Conservation (phyloP, 2,113 vertebrate species). For the Ploceus nigricollis region DNA sequence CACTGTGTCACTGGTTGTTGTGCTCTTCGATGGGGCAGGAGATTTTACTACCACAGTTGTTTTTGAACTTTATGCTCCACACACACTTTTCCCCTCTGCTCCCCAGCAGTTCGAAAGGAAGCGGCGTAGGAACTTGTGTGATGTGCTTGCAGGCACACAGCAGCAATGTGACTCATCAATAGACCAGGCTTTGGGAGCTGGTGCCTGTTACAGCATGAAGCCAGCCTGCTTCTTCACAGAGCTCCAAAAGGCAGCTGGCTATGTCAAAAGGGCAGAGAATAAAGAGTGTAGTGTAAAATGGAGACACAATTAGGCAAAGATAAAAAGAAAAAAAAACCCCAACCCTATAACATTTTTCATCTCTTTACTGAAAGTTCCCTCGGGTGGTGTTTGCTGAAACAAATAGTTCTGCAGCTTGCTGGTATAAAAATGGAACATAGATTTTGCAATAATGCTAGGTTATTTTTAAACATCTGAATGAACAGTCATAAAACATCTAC, state of each 20-base stretch:
- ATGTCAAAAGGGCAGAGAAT: constrained; percentile 79
- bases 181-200: constrained; percentile 67
- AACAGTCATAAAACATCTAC: background rate
- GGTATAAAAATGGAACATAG: background rate
- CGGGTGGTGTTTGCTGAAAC: constrained; percentile 5
- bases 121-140: background rate
- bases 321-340: constrained; percentile 5
- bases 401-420: constrained; percentile 3
- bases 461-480: constrained; percentile 15
- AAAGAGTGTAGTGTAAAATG: constrained; percentile 74
- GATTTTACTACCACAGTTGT: background rate
- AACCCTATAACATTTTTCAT: constrained; percentile 43
- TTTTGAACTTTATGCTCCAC: background rate
- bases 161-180: constrained; percentile 67
- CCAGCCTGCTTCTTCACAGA: constrained; percentile 67
- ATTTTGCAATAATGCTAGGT: background rate
- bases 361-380: constrained; percentile 30
- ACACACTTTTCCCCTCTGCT: background rate
- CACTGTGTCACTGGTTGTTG: constrained; percentile 11
- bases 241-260: constrained; percentile 75
- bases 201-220: constrained; percentile 81
- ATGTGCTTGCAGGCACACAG: constrained; percentile 47
- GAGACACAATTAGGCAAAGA: constrained; percentile 70
- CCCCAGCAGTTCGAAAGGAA: background rate
- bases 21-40: background rate